Evolutionary conservation across 2,888 invertebrate species (phyloP), one percentile per base, ranked within the genome.

Genomic region (Stramonita haemastoma): DNA sequence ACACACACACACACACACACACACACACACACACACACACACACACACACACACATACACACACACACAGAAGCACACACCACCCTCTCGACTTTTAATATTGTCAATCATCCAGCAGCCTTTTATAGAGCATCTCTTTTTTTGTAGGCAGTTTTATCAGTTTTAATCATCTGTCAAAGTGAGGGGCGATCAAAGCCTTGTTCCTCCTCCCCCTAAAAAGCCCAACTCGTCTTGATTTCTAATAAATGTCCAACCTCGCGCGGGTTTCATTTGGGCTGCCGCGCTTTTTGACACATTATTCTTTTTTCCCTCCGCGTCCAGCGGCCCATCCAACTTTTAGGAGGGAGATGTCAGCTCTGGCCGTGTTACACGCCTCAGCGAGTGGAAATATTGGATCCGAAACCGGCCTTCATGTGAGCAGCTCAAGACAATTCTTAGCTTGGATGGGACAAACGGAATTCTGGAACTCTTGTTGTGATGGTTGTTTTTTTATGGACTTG

Each of bases 261-360:
- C 26, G 32, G 86, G 57, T 86, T 86, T 66, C 57, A 60, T 66
- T 60, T 32, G 60, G 81, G n/a, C 19, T n/a, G n/a, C 22, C 57
- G 1, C 17, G 32, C 60, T 86, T 86, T 86, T 86, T 86, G 86
- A 86, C 86, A 86, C 86, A 86, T 86, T 86, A 86, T 86, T 86
- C 86, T 86, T 86, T 86, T 85, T 84, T 34, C 66, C 32, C 32
- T 29, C 86, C 60, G 32, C 19, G 17, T 86, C 60, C 86, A 66
- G 8, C 86, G 66, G 60, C 0, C 60, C 86, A 34, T 56, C 60
- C 86, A 86, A 60, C 56, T 83, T 83, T 83, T 83, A 83, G 81
- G 60, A 66, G 34, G 86, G 86, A 86, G 86, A 86, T 66, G 86
- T 86, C 66, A 60, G 60, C 86, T 1, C 29, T 22, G n/a, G 56